Evolutionary conservation across 1,140 invertebrate genomes (phyloP).

Genomic region (Bombus balteatus): DNA sequence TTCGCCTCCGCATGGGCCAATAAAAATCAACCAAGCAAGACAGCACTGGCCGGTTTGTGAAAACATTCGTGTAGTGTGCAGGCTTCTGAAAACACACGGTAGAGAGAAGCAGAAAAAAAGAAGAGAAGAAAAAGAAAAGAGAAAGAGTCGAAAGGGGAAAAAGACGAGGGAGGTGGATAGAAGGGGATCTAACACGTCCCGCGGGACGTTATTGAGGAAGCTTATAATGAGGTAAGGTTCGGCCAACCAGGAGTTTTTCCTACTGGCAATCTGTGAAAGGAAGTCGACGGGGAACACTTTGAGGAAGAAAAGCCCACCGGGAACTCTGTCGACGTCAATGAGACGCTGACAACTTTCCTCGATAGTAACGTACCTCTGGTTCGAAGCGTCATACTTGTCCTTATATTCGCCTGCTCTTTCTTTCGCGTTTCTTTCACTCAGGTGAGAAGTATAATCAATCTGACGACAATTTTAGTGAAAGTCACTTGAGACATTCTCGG

Average conservation of each 20-base stretch:
- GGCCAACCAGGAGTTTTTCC: slow-evolving; percentile 34
- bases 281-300: slow-evolving; percentile 48
- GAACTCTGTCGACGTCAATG: slow-evolving; percentile 55
- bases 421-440: background rate
- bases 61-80: slow-evolving; percentile 25
- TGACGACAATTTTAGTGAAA: background rate
- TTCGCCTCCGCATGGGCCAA: background rate
- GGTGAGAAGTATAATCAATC: slow-evolving; percentile 45
- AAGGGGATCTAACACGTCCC: slow-evolving; percentile 36
- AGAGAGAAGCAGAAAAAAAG: background rate
- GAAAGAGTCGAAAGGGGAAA: background rate
- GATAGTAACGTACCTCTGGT: slow-evolving; percentile 11
- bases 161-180: background rate
- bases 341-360: slow-evolving; percentile 43
- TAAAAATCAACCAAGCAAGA: slow-evolving; percentile 15
- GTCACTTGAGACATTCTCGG: background rate
- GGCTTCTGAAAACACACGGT: background rate
- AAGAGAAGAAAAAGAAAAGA: background rate
- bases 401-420: too few relatives aligned
- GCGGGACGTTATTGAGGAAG: slow-evolving; percentile 39
- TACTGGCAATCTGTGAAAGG: slow-evolving; percentile 42
- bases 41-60: slow-evolving; percentile 7
- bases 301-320: slow-evolving; percentile 43
- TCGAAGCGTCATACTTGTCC: background rate
- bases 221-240: slow-evolving; percentile 59